Evolutionary conservation across 2,888 invertebrate species (phyloP), one percentile per base, ranked within the genome.

Genomic region (Lycaena phlaeas): DNA sequence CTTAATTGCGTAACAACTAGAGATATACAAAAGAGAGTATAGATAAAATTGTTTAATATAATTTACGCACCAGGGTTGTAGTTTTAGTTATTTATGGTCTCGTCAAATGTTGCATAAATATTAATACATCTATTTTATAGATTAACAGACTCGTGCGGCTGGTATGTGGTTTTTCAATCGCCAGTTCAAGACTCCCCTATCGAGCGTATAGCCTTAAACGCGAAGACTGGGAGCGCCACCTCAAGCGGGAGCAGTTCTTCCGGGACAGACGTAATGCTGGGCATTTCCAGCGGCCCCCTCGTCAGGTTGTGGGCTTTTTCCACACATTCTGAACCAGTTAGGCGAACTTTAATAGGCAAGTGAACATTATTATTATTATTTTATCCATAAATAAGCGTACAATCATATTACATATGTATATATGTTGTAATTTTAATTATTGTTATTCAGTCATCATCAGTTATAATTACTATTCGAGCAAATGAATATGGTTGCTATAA

Each of bases 141-240:
- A 64, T 88, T 98, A 62, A 97, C 97, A 74, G 98, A 98, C 72
- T 95, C 96, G 0, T 94, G 94, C 52, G 98, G 98, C 4, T 98
- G 98, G 98, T 96, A 96, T 64, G 90, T 94, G 58, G 92, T 94
- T 6, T 98, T 97, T 78, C 96, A 95, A 41, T 96, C 97, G 49
- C 94, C 96, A 0, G 92, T 95, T 48, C 93, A 97, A 61, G 96
- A 96, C 56, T 89, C 90, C 2, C 88, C 90, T 7, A 95, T 98
- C 54, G 96, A 97, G 66, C 87, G 97, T 43, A 93, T 98, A 54
- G 97, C 98, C 1, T 90, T 98, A 49, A 96, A 97, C 50, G 88
- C 88, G 0, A 89, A 88, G 55, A 86, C 87, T 1, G 66, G 72
- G 1, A 61, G 70, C 0, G 73, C 71, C 1, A 75, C 63, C 2